Conservation (phyloP, 1,140 invertebrate genomes). For the Rhopalosiphum maidis region DNA sequence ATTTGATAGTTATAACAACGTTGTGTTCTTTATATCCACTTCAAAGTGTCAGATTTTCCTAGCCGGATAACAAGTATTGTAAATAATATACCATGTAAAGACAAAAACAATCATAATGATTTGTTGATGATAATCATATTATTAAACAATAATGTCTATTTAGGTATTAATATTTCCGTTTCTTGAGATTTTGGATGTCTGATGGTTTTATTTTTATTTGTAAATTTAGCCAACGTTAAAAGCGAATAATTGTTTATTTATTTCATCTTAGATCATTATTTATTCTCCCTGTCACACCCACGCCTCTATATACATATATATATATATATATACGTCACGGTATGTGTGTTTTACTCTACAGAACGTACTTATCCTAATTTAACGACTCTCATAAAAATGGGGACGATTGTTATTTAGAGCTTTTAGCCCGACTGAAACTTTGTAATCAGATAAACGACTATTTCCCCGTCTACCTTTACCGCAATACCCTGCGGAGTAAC, state of each 20-base stretch:
- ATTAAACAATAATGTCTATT: not conserved
- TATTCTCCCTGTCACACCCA: not conserved
- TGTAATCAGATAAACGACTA: conserved; percentile 28
- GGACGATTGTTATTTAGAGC: conserved; percentile 15
- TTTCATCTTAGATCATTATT: not conserved
- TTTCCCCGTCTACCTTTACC: not conserved
- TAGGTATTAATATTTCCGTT: not conserved
- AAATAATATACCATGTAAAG: not conserved
- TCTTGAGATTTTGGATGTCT: not conserved
- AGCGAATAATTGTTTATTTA: not conserved
- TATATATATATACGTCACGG: not conserved
- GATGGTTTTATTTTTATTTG: not conserved
- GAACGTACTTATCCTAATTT: conserved; percentile 12
- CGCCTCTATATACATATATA: not conserved
- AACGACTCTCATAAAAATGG: conserved; percentile 32
- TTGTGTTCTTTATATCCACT: not conserved
- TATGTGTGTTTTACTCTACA: not conserved
- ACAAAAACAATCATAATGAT: not conserved
- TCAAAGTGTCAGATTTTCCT: not conserved
- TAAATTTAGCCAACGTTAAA: not conserved
- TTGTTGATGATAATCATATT: not conserved
- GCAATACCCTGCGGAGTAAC: not conserved
- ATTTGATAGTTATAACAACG: not conserved
- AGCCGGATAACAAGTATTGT: not conserved
- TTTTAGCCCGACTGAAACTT: not conserved